Conservation (phyloP, 2,888 invertebrate genomes). For the Yponomeuta evonymella region DNA sequence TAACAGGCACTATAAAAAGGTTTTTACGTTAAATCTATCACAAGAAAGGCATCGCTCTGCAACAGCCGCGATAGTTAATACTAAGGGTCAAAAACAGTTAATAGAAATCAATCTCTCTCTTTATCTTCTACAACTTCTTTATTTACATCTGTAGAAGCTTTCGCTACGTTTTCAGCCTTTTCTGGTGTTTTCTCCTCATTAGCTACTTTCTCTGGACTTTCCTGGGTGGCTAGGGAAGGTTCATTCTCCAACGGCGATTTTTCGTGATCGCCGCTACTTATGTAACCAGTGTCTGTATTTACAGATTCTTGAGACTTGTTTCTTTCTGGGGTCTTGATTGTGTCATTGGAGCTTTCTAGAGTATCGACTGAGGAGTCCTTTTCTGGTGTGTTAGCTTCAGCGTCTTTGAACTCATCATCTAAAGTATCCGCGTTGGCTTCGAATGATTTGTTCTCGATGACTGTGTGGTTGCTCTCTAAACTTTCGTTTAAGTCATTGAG, state of each 20-base stretch:
- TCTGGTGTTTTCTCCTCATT: conserved; percentile 1
- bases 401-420: conserved; percentile 26
- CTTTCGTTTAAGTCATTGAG: conserved; percentile 56
- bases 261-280: conserved; percentile 30
- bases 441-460: conserved; percentile 56
- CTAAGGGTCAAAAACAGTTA: conserved; percentile 4
- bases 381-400: conserved; percentile 28
- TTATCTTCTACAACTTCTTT: not conserved
- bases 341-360: conserved; percentile 36
- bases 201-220: not conserved
- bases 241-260: conserved; percentile 18
- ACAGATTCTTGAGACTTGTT: conserved; percentile 47
- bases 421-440: conserved; percentile 35
- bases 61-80: conserved; percentile 13
- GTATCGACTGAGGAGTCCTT: conserved; percentile 34
- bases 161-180: not conserved
- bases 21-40: conserved; percentile 9
- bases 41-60: conserved; percentile 9
- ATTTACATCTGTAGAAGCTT: not conserved
- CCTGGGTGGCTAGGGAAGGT: not conserved
- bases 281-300: conserved; percentile 45
- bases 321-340: conserved; percentile 36
- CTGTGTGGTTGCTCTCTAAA: conserved; percentile 54
- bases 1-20: conserved; percentile 8
- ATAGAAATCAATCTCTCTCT: not conserved